Percentiles rank a stretch among this genome's conserved stretches.
Conservation (phyloP, 2,113 vertebrate genomes). For the Pleuronectes platessa region DNA sequence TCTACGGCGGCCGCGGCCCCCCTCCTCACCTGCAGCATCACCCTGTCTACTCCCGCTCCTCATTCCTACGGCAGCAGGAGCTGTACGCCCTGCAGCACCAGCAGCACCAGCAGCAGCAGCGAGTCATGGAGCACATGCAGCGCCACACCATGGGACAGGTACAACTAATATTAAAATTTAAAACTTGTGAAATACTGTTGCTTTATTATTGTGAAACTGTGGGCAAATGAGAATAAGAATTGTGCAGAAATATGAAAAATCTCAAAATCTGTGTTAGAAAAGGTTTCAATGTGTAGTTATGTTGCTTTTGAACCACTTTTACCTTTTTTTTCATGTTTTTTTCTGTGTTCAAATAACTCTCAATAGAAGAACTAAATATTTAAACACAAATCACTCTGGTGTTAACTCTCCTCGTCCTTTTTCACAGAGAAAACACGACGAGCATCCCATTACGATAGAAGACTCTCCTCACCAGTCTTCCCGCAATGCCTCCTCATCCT, state of each 20-base stretch:
- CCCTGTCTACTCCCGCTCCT: slow-evolving; percentile 89
- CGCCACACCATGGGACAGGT: slow-evolving; percentile 80
- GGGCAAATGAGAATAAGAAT: slow-evolving; percentile 9
- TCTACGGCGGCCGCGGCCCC: slow-evolving; percentile 90
- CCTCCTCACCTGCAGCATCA: slow-evolving; percentile 92
- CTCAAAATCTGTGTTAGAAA: neutral
- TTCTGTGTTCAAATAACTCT: too few relatives aligned
- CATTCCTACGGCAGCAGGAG: slow-evolving; percentile 94
- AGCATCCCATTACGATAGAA: slow-evolving; percentile 84
- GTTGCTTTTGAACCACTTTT: too few relatives aligned
- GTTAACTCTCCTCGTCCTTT: neutral
- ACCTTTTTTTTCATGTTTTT: too few relatives aligned
- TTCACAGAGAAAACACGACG: slow-evolving; percentile 88
- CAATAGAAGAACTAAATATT: neutral
- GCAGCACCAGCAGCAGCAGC: slow-evolving; percentile 87
- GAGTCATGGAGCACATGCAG: slow-evolving; percentile 82
- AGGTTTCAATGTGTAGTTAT: too few relatives aligned
- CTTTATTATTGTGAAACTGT: slow-evolving; percentile 15
- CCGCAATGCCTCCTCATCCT: slow-evolving; percentile 82
- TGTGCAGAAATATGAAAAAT: slow-evolving; percentile 27
- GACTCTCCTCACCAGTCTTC: slow-evolving; percentile 78
- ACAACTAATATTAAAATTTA: neutral
- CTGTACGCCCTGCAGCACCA: slow-evolving; percentile 90
- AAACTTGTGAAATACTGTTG: neutral
- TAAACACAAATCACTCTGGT: neutral